phyloP scores from a whole-genome alignment of 2,113 vertebrate genomes.

The Archocentrus centrarchus region DNA sequence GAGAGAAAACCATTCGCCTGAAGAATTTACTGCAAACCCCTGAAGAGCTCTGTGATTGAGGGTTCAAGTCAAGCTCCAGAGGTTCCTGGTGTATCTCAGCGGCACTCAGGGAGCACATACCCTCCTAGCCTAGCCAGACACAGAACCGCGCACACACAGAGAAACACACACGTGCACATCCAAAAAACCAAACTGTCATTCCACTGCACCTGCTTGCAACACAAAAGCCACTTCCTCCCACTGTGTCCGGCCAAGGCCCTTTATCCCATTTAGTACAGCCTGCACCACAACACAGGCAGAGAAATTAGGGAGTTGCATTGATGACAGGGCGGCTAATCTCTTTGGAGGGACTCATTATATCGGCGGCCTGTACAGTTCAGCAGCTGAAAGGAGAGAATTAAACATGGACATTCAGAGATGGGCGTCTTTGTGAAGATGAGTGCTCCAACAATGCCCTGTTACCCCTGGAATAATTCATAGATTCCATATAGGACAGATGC shows the following conservation, averaged over 20 bases:
- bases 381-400: conserved; percentile 74
- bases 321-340: conserved; percentile 82
- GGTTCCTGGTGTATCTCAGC: conserved; percentile 79
- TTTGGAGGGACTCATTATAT: conserved; percentile 80
- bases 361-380: conserved; percentile 71
- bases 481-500: conserved; percentile 72
- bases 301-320: conserved; percentile 78
- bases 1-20: conserved; percentile 78
- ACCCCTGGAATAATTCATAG: conserved; percentile 72
- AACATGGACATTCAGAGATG: conserved; percentile 71
- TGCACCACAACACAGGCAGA: conserved; percentile 77
- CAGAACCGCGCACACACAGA: conserved; percentile 9
- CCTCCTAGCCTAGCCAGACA: conserved; percentile 40
- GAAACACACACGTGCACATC: conserved; percentile 10
- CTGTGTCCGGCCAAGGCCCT: conserved; percentile 72
- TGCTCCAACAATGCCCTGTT: conserved; percentile 58
- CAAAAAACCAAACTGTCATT: conserved; percentile 68
- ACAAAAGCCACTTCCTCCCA: conserved; percentile 82
- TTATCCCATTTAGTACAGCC: conserved; percentile 76
- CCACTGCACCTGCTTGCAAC: conserved; percentile 79
- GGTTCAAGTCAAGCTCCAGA: conserved; percentile 79
- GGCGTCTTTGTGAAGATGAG: conserved; percentile 75
- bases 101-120: conserved; percentile 48
- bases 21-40: conserved; percentile 83
- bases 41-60: conserved; percentile 79